Percentiles rank a stretch among this genome's conserved stretches.
phyloP scores from a whole-genome alignment of 2,113 vertebrate genomes.

The Corythoichthys haematopterus region DNA sequence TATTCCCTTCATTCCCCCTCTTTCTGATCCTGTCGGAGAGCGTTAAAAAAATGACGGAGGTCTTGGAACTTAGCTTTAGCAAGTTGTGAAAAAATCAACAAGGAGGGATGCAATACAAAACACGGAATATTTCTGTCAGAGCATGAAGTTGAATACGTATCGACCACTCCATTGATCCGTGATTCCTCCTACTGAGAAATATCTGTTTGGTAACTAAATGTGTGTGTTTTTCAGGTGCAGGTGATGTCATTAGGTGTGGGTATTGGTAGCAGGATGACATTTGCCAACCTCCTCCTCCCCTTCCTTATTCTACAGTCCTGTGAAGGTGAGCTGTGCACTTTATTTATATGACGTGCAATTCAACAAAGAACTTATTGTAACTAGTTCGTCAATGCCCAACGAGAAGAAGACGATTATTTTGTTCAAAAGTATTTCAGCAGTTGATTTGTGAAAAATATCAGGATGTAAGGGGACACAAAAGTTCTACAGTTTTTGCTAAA shows the following conservation, averaged over 20 bases:
- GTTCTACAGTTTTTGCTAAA: too few species aligned
- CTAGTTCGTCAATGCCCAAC: too few species aligned
- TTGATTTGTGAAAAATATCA: too few species aligned
- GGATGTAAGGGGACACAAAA: too few species aligned
- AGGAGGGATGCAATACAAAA: background rate
- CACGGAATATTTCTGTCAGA: background rate
- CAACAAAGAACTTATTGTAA: background rate
- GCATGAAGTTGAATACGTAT: background rate
- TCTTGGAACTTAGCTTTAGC: too few species aligned
- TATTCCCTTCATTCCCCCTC: too few species aligned
- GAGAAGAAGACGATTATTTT: too few species aligned
- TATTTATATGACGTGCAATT: background rate
- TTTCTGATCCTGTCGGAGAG: too few species aligned
- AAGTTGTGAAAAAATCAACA: too few species aligned
- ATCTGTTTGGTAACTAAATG: background rate
- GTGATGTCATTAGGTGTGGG: conserved; percentile 63
- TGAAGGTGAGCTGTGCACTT: conserved; percentile 61
- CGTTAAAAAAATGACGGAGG: too few species aligned
- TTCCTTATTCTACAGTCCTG: conserved; percentile 63
- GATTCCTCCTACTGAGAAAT: background rate
- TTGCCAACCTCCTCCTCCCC: conserved; percentile 66
- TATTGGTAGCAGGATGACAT: conserved; percentile 62
- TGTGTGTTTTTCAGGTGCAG: conserved; percentile 45
- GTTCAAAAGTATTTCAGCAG: too few species aligned
- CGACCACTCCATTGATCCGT: too few species aligned